A percentile compares a stretch with the other conserved stretches of the same genome.
Conservation (phyloP, 2,797 vertebrate genomes). For the Emydoidea blandingii region DNA sequence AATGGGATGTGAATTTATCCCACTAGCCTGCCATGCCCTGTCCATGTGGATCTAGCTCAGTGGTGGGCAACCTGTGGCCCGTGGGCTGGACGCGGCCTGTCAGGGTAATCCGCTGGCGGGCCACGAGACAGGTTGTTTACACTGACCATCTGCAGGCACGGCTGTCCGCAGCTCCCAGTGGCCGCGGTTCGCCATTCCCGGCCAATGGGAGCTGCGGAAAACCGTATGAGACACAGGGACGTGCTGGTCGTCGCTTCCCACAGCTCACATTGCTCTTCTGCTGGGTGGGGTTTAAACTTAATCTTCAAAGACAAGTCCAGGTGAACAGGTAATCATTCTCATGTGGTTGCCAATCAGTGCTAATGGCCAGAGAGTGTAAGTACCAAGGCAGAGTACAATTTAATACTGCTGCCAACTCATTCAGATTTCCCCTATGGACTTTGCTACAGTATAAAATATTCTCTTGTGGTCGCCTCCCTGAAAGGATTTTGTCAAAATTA, state of each 20-base stretch:
- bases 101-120: no score
- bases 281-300: background rate
- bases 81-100: fast-evolving
- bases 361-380: background rate
- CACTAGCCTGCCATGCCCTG: no score
- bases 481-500: slow-evolving; percentile 32
- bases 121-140: no score
- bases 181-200: no score
- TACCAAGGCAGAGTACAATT: background rate
- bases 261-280: background rate
- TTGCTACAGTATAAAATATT: background rate
- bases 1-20: no score
- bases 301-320: background rate
- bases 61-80: no score
- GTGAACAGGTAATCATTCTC: background rate
- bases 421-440: background rate
- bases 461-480: background rate
- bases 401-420: slow-evolving; percentile 4
- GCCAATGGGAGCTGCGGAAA: no score
- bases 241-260: no score
- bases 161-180: no score
- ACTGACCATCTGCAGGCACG: no score
- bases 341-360: background rate
- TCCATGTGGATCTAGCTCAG: no score
- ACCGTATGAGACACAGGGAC: no score